Conservation (phyloP, 2,797 vertebrate genomes). For the Sebastes dallii region DNA sequence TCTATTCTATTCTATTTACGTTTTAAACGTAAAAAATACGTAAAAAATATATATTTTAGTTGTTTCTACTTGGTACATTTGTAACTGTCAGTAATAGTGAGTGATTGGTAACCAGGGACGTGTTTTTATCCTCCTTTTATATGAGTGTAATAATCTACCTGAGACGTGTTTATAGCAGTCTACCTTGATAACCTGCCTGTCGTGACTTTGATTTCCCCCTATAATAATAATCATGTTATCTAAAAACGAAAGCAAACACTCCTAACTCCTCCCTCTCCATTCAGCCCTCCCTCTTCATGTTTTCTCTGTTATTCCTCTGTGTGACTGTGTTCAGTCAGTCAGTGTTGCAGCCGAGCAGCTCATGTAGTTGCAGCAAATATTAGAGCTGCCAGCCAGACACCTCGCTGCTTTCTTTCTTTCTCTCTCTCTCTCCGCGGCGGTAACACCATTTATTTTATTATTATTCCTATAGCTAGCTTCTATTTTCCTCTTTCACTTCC, state of each 20-base stretch:
- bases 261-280: conserved; percentile 71
- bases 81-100: neutral
- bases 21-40: too few species aligned
- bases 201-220: conserved; percentile 40
- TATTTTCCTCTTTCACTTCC: neutral
- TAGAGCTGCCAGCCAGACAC: conserved; percentile 7
- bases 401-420: conserved; percentile 8
- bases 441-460: neutral
- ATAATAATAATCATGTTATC: conserved; percentile 16
- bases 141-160: neutral
- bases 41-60: too few species aligned
- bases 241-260: conserved; percentile 16
- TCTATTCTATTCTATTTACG: too few species aligned
- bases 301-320: conserved; percentile 38
- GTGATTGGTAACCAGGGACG: neutral
- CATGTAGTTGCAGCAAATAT: conserved; percentile 29
- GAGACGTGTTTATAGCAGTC: neutral
- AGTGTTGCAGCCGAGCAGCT: conserved; percentile 26
- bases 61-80: too few species aligned
- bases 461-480: neutral
- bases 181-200: conserved; percentile 15
- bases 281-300: conserved; percentile 67
- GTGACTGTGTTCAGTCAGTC: conserved; percentile 15
- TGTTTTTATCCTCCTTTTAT: neutral
- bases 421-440: neutral